These are phyloP conservation scores for Silurus glanis DNA, from an alignment of 2,113 vertebrate species.

Conservation along the genomic window DNA sequence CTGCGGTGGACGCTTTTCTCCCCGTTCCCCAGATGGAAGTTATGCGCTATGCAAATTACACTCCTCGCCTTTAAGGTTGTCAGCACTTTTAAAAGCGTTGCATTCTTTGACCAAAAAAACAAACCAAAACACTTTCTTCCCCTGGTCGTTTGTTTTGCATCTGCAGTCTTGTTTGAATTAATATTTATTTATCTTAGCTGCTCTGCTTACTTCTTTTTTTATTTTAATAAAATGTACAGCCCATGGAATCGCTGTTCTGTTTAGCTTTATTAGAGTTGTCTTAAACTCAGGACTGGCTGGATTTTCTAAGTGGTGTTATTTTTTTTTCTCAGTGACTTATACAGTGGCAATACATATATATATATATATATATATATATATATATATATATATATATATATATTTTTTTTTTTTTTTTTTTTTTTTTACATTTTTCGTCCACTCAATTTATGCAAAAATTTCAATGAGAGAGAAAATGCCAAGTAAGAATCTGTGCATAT, in stretches of 20 bases:
- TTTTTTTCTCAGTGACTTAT: conserved; percentile 76
- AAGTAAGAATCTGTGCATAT: not conserved
- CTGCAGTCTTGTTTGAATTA: conserved; percentile 75
- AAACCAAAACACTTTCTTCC: conserved; percentile 63
- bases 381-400: too few species aligned
- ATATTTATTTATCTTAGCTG: conserved; percentile 89
- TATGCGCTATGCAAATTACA: conserved; percentile 87
- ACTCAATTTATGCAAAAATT: not conserved
- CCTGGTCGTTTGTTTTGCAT: conserved; percentile 76
- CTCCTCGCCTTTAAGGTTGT: conserved; percentile 76
- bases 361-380: too few species aligned
- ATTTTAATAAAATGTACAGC: conserved; percentile 82
- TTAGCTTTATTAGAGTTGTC: conserved; percentile 85
- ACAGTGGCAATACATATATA: conserved; percentile 57
- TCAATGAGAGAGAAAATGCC: not conserved
- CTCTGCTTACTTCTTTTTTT: conserved; percentile 71
- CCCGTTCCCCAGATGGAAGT: conserved; percentile 89
- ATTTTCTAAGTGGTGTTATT: conserved; percentile 72
- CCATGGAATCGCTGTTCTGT: conserved; percentile 82
- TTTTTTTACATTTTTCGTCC: not conserved
- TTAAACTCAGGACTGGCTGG: conserved; percentile 79
- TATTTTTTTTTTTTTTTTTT: too few species aligned
- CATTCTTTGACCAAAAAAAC: conserved; percentile 74
- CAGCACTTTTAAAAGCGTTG: conserved; percentile 84
- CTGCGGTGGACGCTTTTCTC: conserved; percentile 83